Conservation (phyloP, 2,888 invertebrate genomes). For the Strigamia transsilvanica region DNA sequence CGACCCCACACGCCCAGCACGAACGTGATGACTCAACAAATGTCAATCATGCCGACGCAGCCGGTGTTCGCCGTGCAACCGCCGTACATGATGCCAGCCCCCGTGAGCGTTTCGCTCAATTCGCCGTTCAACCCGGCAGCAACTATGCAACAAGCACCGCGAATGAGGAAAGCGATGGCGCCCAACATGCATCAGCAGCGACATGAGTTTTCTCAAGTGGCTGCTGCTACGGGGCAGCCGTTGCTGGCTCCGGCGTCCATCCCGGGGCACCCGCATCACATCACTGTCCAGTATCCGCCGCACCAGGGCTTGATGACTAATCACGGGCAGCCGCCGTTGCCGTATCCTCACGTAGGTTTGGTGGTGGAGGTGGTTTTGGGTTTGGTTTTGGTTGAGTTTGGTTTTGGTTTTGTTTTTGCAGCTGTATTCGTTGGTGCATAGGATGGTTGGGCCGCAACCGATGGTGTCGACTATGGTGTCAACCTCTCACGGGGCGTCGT, state of each 20-base stretch:
- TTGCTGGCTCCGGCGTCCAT: conserved; percentile 82
- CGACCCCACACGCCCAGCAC: conserved; percentile 79
- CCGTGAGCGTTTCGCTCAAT: conserved; percentile 55
- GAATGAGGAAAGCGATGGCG: conserved; percentile 63
- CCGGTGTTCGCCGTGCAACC: conserved; percentile 62
- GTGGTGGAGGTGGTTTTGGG: neutral
- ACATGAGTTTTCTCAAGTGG: conserved; percentile 66
- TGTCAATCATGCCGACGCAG: conserved; percentile 58
- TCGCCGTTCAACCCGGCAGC: conserved; percentile 54
- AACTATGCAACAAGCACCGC: conserved; percentile 58
- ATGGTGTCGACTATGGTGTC: conserved; percentile 63
- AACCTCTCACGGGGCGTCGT: conserved; percentile 56
- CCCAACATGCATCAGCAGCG: conserved; percentile 58
- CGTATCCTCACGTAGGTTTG: conserved; percentile 55
- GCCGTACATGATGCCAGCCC: conserved; percentile 57
- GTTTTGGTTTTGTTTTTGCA: conserved; percentile 46
- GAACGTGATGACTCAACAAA: conserved; percentile 54
- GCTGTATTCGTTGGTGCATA: conserved; percentile 58
- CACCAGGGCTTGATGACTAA: conserved; percentile 56
- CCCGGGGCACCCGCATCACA: conserved; percentile 64
- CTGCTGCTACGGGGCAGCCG: conserved; percentile 82
- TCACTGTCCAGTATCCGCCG: conserved; percentile 57
- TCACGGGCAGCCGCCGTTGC: conserved; percentile 56
- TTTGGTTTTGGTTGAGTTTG: conserved; percentile 56
- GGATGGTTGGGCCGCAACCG: conserved; percentile 67